Evolutionary conservation across 2,888 invertebrate species (phyloP).

Genomic region (Monoplex corrugatus): DNA sequence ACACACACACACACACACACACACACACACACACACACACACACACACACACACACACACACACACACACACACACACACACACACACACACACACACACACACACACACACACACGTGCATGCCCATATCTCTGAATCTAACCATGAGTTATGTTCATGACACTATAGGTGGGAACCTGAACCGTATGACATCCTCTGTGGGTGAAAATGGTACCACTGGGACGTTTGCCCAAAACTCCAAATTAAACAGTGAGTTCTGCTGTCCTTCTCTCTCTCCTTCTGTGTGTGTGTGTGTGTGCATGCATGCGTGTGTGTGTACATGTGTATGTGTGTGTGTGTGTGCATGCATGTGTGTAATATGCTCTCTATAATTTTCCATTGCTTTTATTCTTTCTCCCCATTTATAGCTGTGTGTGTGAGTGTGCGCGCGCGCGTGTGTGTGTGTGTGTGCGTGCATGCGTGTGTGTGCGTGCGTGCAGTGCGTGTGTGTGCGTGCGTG

Average conservation of each 20-base stretch:
- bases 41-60: too few relatives aligned
- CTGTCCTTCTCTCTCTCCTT: neutral
- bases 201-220: conserved; percentile 28
- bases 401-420: too few relatives aligned
- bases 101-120: neutral
- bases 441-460: neutral
- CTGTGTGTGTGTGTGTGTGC: neutral
- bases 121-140: neutral
- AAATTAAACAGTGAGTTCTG: conserved; percentile 72
- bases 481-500: too few relatives aligned
- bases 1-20: neutral
- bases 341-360: too few relatives aligned
- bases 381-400: too few relatives aligned
- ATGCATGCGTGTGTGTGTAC: neutral
- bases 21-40: neutral
- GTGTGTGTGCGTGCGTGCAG: neutral
- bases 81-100: too few relatives aligned
- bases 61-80: neutral
- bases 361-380: too few relatives aligned
- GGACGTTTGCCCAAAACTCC: conserved; percentile 65
- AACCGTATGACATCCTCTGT: conserved; percentile 9
- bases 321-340: neutral
- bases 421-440: too few relatives aligned
- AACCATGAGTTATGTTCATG: neutral
- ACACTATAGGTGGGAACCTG: conserved; percentile 17